Evolutionary conservation across 2,113 vertebrate genomes (phyloP).

Genomic region (Heptranchias perlo): DNA sequence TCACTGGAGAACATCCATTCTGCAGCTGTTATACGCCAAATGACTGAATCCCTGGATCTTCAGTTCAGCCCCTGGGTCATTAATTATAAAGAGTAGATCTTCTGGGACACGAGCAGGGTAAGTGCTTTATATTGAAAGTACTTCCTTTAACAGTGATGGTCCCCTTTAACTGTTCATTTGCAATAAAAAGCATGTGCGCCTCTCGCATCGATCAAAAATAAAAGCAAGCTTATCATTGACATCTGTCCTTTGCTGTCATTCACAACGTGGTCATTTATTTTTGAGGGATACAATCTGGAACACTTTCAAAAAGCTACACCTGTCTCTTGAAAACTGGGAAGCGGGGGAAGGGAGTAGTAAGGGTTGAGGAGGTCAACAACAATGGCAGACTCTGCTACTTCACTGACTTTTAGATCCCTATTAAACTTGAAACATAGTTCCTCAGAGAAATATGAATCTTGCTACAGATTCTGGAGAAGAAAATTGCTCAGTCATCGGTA

Average conservation of each 20-base stretch:
- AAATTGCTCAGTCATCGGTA: slow-evolving; percentile 13
- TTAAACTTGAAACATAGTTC: not conserved
- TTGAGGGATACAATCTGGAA: not conserved
- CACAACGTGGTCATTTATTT: not conserved
- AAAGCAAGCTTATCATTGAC: not conserved
- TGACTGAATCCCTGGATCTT: not conserved
- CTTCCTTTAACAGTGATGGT: not conserved
- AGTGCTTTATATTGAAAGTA: not conserved
- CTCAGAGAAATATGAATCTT: not conserved
- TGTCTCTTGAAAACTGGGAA: not conserved
- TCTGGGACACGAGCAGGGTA: not conserved
- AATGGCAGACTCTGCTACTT: not conserved
- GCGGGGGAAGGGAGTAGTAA: not conserved
- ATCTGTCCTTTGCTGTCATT: not conserved
- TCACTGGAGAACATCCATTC: not conserved
- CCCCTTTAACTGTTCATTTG: not conserved
- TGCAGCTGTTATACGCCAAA: not conserved
- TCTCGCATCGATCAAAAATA: not conserved
- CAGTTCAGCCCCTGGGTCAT: not conserved
- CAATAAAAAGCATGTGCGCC: not conserved
- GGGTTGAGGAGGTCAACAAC: not conserved
- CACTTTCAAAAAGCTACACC: not conserved
- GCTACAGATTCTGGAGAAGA: not conserved
- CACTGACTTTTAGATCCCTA: not conserved
- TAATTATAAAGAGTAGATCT: slow-evolving; percentile 1